Percentiles rank a stretch among this genome's conserved stretches.
phyloP scores from a whole-genome alignment of 2,888 invertebrate genomes.

The Hyalella azteca region DNA sequence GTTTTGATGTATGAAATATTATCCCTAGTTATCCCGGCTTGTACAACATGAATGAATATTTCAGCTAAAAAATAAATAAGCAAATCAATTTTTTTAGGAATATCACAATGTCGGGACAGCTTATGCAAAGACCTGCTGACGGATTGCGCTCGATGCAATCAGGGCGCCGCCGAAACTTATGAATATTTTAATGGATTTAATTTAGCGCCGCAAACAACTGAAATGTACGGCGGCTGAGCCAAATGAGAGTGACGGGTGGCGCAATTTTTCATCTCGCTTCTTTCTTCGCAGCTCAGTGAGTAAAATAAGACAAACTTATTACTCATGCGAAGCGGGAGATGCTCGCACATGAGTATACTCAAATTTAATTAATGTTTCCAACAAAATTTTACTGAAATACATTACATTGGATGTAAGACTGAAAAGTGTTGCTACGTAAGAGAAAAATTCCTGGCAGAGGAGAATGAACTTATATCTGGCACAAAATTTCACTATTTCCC shows the following conservation, averaged over 20 bases:
- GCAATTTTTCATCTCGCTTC: background rate
- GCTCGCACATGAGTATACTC: no score
- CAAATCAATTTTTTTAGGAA: background rate
- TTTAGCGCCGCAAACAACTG: conserved; percentile 1
- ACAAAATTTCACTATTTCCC: no score
- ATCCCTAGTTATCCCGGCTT: background rate
- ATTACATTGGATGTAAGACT: no score
- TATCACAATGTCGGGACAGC: background rate
- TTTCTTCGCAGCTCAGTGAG: background rate
- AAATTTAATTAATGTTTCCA: no score
- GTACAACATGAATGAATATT: background rate
- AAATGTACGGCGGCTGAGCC: conserved; percentile 9
- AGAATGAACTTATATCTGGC: no score
- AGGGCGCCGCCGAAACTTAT: conserved; percentile 9
- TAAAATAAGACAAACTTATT: no score
- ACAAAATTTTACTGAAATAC: no score
- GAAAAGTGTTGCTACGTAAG: no score
- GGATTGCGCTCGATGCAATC: background rate
- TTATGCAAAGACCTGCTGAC: background rate
- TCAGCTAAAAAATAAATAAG: background rate
- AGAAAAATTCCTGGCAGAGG: no score
- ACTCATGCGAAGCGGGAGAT: no score
- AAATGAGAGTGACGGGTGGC: conserved; percentile 5
- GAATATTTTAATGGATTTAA: conserved; percentile 21
- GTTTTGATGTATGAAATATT: no score